Base-by-base conservation (phyloP, 2,888 invertebrate species). In the Hypselothyrea guttata region DNA sequence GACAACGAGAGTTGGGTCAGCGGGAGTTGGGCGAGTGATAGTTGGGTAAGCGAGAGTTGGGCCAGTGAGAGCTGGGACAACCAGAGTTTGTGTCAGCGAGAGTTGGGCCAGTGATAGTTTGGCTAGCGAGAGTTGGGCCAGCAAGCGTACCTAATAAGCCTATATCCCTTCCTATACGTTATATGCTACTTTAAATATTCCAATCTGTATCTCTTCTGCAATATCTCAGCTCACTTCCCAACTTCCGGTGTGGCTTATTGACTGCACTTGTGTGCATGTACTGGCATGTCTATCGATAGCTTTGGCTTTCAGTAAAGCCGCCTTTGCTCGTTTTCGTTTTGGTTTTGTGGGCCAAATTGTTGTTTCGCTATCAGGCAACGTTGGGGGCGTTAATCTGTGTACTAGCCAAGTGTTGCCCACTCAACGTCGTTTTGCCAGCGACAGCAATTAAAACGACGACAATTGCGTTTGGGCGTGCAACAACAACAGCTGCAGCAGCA, bases 361-460 rank as follows among this genome's bases (percentile, higher is more conserved):
- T 53, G n/a, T 37, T 35, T 28, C 55, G 53, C 67, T 56, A 61
- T 65, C 54, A 2, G 61, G 46, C 38, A 64, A 70, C 47, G 64
- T 34, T 54, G 67, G 69, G 61, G 67, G 67, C 72, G 69, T 70
- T 70, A 71, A 71, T 70, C 69, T 67, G 61, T 71, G 61, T 69
- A 45, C 59, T 42, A 56, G 49, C 71, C 60, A 69, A 69, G 71
- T 69, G 69, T 30, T 66, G 67, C 69, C 61, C 69, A 70, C 69
- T 69, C 65, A 35, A 37, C 35, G 41, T 46, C 60, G 54, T 49
- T 35, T 48, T 57, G 52, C 35, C 42, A 59, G 71, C 61, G 59
- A 71, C 66, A 84, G 81, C 84, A 79, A 79, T 79, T 79, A 79
- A 79, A 79, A 76, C 52, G 62, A 71, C 83, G 83, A 75, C 78